Evolutionary conservation across 2,113 vertebrate genomes (phyloP).

Genomic region (Gila orcuttii): DNA sequence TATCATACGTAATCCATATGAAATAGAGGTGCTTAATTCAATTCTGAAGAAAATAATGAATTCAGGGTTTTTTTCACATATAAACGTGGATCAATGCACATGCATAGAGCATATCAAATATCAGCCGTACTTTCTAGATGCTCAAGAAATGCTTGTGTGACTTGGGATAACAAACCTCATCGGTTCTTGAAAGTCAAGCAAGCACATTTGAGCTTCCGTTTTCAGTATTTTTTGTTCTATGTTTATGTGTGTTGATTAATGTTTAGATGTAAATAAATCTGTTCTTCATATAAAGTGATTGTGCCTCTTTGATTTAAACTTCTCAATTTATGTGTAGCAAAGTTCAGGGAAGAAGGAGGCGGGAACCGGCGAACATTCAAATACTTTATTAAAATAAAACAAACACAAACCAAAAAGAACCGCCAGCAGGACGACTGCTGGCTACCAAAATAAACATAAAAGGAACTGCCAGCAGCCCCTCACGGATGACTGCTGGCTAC

Average conservation of each 20-base stretch:
- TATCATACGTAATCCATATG: not conserved
- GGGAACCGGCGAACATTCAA: no score
- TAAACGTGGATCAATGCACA: not conserved
- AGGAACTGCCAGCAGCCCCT: no score
- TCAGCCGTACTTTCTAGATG: not conserved
- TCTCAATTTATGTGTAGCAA: not conserved
- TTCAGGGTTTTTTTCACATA: not conserved
- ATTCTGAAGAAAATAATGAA: not conserved
- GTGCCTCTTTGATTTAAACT: not conserved
- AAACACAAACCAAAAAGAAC: no score
- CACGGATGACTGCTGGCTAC: no score
- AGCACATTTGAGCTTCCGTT: not conserved
- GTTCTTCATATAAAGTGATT: not conserved
- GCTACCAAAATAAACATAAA: no score
- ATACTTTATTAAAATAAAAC: no score
- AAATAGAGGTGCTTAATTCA: not conserved
- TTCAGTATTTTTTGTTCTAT: no score
- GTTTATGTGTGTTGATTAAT: no score
- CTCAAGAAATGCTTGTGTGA: not conserved
- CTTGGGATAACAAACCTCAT: not conserved
- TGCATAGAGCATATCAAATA: not conserved
- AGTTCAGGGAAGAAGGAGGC: no score
- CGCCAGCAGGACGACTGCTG: no score
- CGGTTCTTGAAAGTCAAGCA: not conserved
- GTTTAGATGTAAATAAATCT: not conserved